Evolutionary conservation across 2,888 invertebrate species (phyloP), one percentile per base, ranked within the genome.

Genomic region (Xestia xanthographa): DNA sequence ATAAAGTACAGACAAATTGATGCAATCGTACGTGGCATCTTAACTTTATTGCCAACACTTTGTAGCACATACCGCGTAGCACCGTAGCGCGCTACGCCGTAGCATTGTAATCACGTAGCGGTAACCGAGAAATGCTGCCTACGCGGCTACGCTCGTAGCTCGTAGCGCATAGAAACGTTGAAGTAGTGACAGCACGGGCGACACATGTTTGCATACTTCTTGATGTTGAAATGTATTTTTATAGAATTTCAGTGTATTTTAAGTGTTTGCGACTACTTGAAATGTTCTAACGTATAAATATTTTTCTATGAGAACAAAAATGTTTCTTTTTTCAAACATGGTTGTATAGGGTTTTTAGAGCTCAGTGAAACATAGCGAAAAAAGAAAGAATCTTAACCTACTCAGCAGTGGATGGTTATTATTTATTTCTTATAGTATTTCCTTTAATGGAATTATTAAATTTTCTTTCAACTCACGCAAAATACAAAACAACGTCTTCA

Each of bases 21-120:
- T 58, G 48, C 48, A 65, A 60, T 65, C 38, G 34, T 68, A 34
- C 38, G 38, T 17, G 17, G 20, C 66, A 41, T 48, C 45, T 68
- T 75, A 68, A 80, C 74, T 72, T 63, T 72, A 83, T 74, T 50
- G 43, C 67, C 26, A 38, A 71, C 65, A 77, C 56, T 82, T 73
- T 62, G 79, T 75, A 83, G 67, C 72, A 69, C 71, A 60, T 56
- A n/a, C 68, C 68, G 83, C 70, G 82, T 77, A 82, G 82, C 60
- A 58, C 53, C 56, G 77, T 48, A 85, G 83, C 62, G 43, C 43
- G 45, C 65, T 67, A 72, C 80, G 65, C 26, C 80, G 86, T 83
- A 84, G 86, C 86, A 79, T 69, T 72, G 84, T 75, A 85, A 67
- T 70, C 79, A 75, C 83, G 83, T 85, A 85, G 83, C 78, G 53